phyloP scores from a whole-genome alignment of 2,797 vertebrate species.

The Alectoris magna region DNA sequence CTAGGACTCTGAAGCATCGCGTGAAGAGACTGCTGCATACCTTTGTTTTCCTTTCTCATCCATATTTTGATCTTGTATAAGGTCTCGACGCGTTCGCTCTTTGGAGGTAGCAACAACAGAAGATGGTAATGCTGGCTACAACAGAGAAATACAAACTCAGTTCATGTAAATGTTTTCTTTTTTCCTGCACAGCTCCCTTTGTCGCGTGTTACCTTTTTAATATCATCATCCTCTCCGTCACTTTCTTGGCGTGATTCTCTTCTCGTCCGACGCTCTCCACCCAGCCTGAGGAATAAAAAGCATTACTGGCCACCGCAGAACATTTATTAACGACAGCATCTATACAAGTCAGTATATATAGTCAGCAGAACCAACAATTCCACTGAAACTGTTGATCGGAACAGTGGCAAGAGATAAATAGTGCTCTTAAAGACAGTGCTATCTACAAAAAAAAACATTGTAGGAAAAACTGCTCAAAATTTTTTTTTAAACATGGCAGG shows the following conservation, averaged over 20 bases:
- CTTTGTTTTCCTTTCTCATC: slow-evolving; percentile 99
- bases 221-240: slow-evolving; percentile 98
- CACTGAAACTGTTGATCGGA: neutral
- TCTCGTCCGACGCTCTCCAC: slow-evolving; percentile 94
- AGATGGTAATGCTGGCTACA: slow-evolving; percentile 97
- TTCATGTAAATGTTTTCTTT: neutral
- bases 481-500: too few relatives aligned
- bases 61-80: slow-evolving; percentile 99
- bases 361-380: neutral
- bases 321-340: neutral
- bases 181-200: neutral
- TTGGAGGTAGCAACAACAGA: slow-evolving; percentile 99
- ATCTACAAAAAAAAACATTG: too few relatives aligned
- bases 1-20: neutral
- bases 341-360: neutral
- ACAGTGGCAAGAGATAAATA: neutral
- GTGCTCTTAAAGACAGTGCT: too few relatives aligned
- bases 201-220: slow-evolving; percentile 80
- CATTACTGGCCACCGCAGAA: neutral
- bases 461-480: too few relatives aligned
- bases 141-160: slow-evolving; percentile 3
- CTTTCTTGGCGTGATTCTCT: slow-evolving; percentile 98
- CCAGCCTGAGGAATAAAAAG: slow-evolving; percentile 84
- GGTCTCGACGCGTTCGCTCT: slow-evolving; percentile 98
- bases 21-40: slow-evolving; percentile 57